Conservation (phyloP, 2,113 vertebrate genomes). For the Actenoides hombroni region DNA sequence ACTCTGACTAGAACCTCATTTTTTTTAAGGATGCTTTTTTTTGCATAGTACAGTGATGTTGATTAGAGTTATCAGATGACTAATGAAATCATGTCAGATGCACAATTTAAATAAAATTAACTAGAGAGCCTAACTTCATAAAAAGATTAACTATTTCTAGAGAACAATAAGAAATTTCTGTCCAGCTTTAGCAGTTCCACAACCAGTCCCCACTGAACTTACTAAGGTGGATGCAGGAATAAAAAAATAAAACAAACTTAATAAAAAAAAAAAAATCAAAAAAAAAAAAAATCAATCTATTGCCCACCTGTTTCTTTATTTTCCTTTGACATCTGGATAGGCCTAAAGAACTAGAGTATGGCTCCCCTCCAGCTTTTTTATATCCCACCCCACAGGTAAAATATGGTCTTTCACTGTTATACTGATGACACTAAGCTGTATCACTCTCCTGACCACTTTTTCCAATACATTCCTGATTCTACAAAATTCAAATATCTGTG, state of each 20-base stretch:
- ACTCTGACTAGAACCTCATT: not conserved
- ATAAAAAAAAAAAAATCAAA: not conserved
- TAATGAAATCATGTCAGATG: not conserved
- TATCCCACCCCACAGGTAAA: not conserved
- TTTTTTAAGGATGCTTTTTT: not conserved
- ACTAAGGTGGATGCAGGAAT: rapidly evolving
- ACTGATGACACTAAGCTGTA: not conserved
- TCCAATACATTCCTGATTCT: not conserved
- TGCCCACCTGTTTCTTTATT: not conserved
- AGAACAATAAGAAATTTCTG: not conserved
- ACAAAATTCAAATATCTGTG: not conserved
- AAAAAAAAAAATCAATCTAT: not conserved
- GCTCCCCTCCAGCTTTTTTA: not conserved
- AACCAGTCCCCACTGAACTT: not conserved
- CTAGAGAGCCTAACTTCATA: not conserved
- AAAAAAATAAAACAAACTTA: not conserved
- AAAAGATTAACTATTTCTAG: not conserved
- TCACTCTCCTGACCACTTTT: not conserved
- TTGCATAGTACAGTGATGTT: not conserved
- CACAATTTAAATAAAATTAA: not conserved
- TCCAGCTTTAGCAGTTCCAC: not conserved
- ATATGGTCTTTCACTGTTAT: not conserved
- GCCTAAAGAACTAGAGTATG: not conserved
- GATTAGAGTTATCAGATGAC: not conserved
- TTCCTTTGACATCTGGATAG: not conserved